Conservation (phyloP, 2,113 vertebrate genomes). For the Maccullochella peelii region DNA sequence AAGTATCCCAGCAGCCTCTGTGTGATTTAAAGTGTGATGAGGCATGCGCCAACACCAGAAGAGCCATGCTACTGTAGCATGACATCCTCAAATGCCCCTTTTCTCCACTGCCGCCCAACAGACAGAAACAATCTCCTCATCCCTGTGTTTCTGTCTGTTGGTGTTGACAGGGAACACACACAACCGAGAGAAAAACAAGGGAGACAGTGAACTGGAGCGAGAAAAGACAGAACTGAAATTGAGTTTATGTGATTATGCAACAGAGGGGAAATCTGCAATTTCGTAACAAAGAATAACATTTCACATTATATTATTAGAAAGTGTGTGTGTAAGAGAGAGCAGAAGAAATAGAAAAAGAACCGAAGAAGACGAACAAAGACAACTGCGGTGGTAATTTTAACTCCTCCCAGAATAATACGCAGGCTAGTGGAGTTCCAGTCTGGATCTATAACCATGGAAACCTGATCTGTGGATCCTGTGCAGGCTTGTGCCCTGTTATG, state of each 20-base stretch:
- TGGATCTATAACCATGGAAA: constrained; percentile 60
- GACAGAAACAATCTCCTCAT: constrained; percentile 19
- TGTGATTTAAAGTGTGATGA: constrained; percentile 23
- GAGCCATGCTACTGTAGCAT: constrained; percentile 30
- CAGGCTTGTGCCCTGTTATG: constrained; percentile 11
- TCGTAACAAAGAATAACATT: background rate
- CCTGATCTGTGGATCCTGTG: constrained; percentile 25
- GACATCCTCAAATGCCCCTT: constrained; percentile 28
- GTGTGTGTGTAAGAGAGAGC: background rate
- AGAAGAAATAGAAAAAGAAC: background rate
- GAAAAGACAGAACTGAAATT: constrained; percentile 34
- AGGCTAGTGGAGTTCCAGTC: constrained; percentile 15
- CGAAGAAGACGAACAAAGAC: constrained; percentile 27
- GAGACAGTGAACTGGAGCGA: constrained; percentile 26
- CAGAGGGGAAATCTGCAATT: constrained; percentile 6
- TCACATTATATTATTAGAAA: background rate
- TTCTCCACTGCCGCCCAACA: background rate
- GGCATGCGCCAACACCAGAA: constrained; percentile 19
- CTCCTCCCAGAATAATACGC: constrained; percentile 40
- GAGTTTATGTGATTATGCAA: constrained; percentile 37
- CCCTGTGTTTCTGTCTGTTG: constrained; percentile 17
- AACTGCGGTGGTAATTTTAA: constrained; percentile 43
- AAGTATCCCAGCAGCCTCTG: constrained; percentile 50
- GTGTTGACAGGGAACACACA: constrained; percentile 16
- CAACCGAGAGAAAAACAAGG: background rate